Percentiles rank a stretch among this genome's conserved stretches.
phyloP scores from a whole-genome alignment of 2,797 vertebrate genomes.

The Mionectes olivaceus region DNA sequence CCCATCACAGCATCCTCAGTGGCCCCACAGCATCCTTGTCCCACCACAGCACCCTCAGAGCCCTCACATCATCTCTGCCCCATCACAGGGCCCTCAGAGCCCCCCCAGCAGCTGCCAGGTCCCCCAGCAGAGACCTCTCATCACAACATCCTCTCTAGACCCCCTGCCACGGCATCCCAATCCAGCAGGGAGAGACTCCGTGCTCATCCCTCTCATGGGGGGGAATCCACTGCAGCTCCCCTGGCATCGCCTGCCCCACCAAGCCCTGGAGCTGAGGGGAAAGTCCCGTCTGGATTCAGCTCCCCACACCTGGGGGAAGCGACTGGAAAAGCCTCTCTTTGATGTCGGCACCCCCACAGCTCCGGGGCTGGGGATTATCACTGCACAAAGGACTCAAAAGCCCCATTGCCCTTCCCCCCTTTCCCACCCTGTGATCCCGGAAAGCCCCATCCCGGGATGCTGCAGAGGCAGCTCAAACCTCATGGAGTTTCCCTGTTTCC shows the following conservation, averaged over 20 bases:
- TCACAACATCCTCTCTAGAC: neutral
- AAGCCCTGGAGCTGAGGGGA: neutral
- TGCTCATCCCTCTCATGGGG: rapidly evolving
- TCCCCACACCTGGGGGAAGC: neutral
- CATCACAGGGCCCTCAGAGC: neutral
- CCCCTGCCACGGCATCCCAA: neutral
- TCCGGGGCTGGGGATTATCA: rapidly evolving
- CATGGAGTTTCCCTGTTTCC: rapidly evolving
- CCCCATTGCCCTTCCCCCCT: neutral
- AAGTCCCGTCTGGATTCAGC: neutral
- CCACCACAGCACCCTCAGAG: neutral
- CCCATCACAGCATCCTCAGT: neutral
- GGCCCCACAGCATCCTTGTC: no score
- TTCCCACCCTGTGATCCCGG: neutral
- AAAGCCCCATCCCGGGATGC: neutral
- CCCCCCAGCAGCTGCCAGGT: neutral
- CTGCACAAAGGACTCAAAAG: neutral
- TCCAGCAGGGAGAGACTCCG: rapidly evolving
- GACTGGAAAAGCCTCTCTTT: neutral
- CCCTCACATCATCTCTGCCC: neutral
- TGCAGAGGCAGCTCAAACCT: neutral
- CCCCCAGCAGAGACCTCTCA: neutral
- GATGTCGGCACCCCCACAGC: neutral
- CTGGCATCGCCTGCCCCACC: rapidly evolving
- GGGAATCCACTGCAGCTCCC: neutral